phyloP scores from a whole-genome alignment of 2,797 vertebrate genomes.

The Arctocebus calabarensis region DNA sequence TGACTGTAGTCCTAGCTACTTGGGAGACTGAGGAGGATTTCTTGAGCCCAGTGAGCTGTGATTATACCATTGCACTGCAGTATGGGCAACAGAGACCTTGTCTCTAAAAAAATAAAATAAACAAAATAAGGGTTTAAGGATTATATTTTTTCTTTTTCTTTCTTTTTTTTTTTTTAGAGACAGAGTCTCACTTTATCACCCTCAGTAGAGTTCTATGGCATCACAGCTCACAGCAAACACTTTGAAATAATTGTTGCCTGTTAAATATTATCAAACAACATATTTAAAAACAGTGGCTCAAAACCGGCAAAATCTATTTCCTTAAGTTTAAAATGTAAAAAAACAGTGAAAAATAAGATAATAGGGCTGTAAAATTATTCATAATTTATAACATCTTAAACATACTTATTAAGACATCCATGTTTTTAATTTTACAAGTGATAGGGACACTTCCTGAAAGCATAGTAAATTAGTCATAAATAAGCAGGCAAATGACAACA shows the following conservation, averaged over 20 bases:
- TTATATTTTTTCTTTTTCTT: neutral
- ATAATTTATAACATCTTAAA: slow-evolving; percentile 3
- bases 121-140: neutral
- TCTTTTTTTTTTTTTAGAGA: no score
- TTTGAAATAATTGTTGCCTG: neutral
- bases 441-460: neutral
- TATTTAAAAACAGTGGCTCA: slow-evolving; percentile 37
- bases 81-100: neutral
- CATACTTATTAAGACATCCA: neutral
- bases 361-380: slow-evolving; percentile 22
- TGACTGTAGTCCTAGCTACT: neutral
- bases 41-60: neutral
- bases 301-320: slow-evolving; percentile 16
- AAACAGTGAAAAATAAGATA: slow-evolving; percentile 45
- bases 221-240: neutral
- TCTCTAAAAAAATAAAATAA: neutral
- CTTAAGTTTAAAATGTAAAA: slow-evolving; percentile 35
- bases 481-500: slow-evolving; percentile 57
- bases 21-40: neutral
- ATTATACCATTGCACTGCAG: neutral
- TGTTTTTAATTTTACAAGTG: neutral
- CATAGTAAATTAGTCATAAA: neutral
- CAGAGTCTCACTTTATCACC: no score
- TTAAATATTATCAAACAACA: neutral
- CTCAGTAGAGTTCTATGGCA: no score